Evolutionary conservation across 2,113 vertebrate species (phyloP).

Genomic region (Antigone vipio): DNA sequence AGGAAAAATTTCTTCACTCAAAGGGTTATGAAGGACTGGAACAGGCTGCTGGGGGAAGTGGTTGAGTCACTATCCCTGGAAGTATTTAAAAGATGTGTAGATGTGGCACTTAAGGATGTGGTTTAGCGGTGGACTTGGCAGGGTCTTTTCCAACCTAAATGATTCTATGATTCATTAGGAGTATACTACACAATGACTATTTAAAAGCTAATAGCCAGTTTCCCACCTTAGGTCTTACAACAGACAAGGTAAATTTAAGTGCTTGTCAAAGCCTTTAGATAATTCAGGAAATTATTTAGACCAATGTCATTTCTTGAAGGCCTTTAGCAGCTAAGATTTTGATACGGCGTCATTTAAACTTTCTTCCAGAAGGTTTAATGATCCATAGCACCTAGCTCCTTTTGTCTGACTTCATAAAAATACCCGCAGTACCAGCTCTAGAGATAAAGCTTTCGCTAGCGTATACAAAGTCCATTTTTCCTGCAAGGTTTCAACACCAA

Average conservation of each 20-base stretch:
- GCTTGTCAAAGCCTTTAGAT: neutral
- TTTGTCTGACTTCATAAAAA: neutral
- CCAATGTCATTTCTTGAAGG: neutral
- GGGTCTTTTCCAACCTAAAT: no score
- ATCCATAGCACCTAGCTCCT: neutral
- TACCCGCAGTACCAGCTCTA: neutral
- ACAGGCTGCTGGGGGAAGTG: no score
- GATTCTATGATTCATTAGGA: neutral
- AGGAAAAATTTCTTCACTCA: no score
- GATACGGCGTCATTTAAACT: neutral
- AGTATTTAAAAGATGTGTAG: no score
- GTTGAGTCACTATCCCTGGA: no score
- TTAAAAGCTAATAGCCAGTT: neutral
- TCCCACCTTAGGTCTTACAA: neutral
- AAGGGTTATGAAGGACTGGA: no score
- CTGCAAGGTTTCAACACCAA: neutral
- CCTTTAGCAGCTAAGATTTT: neutral
- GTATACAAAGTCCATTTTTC: neutral
- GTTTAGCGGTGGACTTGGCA: no score
- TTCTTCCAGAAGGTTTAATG: neutral
- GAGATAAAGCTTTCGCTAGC: neutral
- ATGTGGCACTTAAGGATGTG: no score
- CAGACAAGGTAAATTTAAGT: neutral
- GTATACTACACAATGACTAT: fast-evolving
- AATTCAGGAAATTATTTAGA: neutral